Evolutionary conservation across 2,113 vertebrate species (phyloP).

Genomic region (Pongo pygmaeus): DNA sequence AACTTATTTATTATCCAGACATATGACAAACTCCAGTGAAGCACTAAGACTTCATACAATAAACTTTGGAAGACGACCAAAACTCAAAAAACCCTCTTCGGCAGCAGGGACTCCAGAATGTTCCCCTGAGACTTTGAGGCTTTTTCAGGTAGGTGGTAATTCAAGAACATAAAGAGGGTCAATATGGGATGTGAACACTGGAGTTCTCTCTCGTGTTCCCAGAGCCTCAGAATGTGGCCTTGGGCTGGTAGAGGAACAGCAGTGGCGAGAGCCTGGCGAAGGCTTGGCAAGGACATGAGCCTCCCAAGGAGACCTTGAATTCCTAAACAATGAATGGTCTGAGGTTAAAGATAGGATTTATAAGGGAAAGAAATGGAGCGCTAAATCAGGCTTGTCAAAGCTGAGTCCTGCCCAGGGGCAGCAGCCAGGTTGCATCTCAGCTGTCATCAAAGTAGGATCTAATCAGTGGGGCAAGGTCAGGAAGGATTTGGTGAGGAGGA

Average conservation of each 20-base stretch:
- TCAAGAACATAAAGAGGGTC: not conserved
- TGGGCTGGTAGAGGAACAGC: not conserved
- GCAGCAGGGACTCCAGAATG: not conserved
- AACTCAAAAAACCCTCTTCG: not conserved
- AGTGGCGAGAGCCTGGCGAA: not conserved
- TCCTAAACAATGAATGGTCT: not conserved
- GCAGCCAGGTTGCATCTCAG: not conserved
- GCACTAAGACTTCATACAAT: not conserved
- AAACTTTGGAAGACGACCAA: not conserved
- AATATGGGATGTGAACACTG: too few species aligned
- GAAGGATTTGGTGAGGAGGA: not conserved
- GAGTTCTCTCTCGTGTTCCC: not conserved
- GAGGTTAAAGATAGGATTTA: not conserved
- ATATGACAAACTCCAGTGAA: not conserved
- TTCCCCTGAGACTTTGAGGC: not conserved
- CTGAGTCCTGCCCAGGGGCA: not conserved
- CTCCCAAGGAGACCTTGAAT: conserved; percentile 21
- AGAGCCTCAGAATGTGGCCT: not conserved
- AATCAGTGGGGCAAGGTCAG: not conserved
- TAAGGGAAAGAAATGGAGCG: not conserved
- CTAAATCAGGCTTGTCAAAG: not conserved
- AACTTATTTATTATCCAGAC: conserved; percentile 15
- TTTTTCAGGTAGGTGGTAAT: not conserved
- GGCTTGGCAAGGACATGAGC: not conserved
- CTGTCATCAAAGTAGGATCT: not conserved